Conservation (phyloP, 2,888 invertebrate genomes). For the Tetrapedia diversipes region DNA sequence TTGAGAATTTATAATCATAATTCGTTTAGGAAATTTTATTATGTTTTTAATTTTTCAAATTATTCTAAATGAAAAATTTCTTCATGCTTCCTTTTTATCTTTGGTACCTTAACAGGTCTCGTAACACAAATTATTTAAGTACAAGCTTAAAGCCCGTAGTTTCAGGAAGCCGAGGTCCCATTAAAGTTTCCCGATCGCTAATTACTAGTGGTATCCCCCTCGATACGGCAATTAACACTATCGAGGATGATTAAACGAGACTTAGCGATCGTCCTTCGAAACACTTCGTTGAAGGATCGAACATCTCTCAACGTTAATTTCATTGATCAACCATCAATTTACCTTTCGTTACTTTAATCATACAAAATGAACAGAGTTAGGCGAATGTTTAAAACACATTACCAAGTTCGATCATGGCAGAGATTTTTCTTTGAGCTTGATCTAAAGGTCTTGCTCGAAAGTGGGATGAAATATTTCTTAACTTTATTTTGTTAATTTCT, state of each 20-base stretch:
- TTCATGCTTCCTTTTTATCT: background rate
- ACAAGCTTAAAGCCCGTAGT: too few species aligned
- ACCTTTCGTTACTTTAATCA: too few species aligned
- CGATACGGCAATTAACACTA: constrained; percentile 4
- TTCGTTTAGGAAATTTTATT: too few species aligned
- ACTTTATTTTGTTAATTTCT: too few species aligned
- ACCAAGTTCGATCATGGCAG: background rate
- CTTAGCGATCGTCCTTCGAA: background rate
- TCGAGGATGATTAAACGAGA: constrained; percentile 5
- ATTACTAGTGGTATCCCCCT: constrained; percentile 10
- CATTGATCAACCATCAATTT: background rate
- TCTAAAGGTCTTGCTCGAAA: too few species aligned
- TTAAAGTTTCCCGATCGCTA: constrained; percentile 20
- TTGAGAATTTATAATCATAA: too few species aligned
- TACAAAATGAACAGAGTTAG: background rate
- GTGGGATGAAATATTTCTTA: too few species aligned
- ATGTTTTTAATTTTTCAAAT: too few species aligned
- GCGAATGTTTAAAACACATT: constrained; percentile 15
- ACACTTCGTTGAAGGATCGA: background rate
- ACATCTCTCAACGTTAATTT: background rate
- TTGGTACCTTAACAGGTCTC: too few species aligned
- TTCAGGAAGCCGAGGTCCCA: background rate
- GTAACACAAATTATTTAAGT: background rate
- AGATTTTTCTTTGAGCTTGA: too few species aligned
- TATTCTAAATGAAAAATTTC: background rate